phyloP scores from a whole-genome alignment of 2,797 vertebrate species.

The Pseudochirops corinnae region DNA sequence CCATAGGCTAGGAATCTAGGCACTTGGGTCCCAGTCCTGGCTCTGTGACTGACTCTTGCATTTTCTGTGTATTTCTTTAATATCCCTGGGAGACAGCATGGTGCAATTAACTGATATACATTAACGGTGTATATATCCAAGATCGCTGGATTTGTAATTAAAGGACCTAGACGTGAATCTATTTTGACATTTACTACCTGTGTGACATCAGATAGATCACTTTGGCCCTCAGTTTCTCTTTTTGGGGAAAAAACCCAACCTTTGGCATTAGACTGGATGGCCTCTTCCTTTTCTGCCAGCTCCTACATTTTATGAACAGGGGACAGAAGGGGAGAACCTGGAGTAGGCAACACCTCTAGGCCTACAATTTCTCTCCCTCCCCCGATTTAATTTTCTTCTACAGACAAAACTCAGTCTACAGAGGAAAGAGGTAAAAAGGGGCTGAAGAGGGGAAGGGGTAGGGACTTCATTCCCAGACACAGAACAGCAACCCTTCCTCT shows the following conservation, averaged over 20 bases:
- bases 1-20: neutral
- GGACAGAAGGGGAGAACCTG: neutral
- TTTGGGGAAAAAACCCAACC: neutral
- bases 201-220: neutral
- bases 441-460: too few species aligned
- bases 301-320: neutral
- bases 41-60: neutral
- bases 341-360: neutral
- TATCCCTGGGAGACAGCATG: neutral
- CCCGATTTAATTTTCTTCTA: neutral
- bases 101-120: neutral
- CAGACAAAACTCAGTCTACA: neutral
- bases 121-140: neutral
- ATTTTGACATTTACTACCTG: neutral
- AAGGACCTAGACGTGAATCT: neutral
- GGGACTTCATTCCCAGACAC: neutral
- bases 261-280: neutral
- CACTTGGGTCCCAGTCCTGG: neutral
- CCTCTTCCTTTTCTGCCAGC: neutral
- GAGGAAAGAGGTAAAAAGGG: neutral
- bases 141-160: neutral
- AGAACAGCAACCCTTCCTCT: neutral
- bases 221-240: neutral
- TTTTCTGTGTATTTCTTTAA: neutral
- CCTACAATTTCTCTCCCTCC: neutral